A percentile compares a stretch with the other conserved stretches of the same genome.
These are phyloP conservation scores for Todiramphus saurophagus DNA, from an alignment of 2,113 vertebrate genomes.

Conservation along the genomic window DNA sequence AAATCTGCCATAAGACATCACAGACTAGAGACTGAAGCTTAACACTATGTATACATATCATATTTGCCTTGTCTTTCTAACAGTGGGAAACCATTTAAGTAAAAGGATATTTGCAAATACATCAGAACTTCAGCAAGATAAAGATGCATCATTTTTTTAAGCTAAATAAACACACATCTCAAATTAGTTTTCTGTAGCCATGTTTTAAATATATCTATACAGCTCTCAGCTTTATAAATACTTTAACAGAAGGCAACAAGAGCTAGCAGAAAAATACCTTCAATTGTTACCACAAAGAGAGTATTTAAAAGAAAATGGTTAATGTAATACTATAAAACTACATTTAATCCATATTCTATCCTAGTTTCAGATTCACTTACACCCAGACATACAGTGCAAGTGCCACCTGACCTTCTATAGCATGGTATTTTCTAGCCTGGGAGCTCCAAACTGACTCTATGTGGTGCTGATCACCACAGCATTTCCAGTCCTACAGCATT, in stretches of 20 bases:
- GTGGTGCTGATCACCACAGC: background rate
- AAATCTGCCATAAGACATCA: background rate
- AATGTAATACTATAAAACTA: background rate
- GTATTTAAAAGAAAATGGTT: background rate
- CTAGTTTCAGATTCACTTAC: background rate
- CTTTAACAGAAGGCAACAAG: background rate
- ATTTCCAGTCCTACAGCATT: background rate
- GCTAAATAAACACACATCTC: background rate
- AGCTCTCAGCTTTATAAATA: background rate
- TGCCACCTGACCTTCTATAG: background rate
- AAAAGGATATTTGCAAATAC: background rate
- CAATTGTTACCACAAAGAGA: background rate
- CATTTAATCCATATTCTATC: background rate
- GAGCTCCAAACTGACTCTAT: background rate
- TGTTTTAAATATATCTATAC: background rate
- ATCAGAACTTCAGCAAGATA: background rate
- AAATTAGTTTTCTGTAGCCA: background rate
- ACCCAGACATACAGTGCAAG: background rate
- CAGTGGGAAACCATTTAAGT: background rate
- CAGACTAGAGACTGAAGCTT: background rate
- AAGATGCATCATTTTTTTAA: background rate
- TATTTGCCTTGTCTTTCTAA: background rate
- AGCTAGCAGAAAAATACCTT: background rate
- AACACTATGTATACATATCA: background rate
- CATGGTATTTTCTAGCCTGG: background rate